Evolutionary conservation across 2,797 vertebrate genomes (phyloP).

Genomic region (Pelodytes ibericus): DNA sequence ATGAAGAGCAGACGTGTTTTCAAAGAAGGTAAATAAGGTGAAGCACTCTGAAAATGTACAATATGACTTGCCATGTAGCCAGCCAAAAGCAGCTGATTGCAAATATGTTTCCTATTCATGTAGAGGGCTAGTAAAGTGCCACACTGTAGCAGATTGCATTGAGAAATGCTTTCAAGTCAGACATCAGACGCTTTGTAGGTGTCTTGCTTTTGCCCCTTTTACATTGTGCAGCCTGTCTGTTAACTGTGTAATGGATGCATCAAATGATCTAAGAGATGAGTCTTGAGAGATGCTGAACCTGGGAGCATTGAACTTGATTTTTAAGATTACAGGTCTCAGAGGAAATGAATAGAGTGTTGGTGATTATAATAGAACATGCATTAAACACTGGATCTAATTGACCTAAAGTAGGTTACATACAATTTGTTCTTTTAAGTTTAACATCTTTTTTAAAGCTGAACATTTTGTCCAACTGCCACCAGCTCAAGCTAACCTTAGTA

Average conservation of each 20-base stretch:
- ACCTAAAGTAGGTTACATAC: too few relatives aligned
- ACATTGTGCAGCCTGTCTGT: neutral
- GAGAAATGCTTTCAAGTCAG: constrained; percentile 1
- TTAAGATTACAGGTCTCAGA: too few relatives aligned
- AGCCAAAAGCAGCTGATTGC: constrained; percentile 1
- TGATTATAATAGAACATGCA: too few relatives aligned
- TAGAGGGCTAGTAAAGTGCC: neutral
- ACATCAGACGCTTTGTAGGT: neutral
- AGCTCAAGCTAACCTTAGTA: too few relatives aligned
- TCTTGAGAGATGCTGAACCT: neutral
- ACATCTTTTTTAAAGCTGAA: too few relatives aligned
- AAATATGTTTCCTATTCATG: constrained; percentile 15
- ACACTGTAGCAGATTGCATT: constrained; percentile 5
- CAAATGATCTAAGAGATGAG: neutral
- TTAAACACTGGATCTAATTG: too few relatives aligned
- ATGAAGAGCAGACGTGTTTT: constrained; percentile 21
- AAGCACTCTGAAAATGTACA: constrained; percentile 1
- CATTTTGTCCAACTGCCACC: too few relatives aligned
- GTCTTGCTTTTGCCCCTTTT: neutral
- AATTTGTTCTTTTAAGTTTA: too few relatives aligned
- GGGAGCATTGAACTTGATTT: too few relatives aligned
- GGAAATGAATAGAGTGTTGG: too few relatives aligned
- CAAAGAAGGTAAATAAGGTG: constrained; percentile 37
- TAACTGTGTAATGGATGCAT: neutral
- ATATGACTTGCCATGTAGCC: neutral